Percentiles rank a stretch among this genome's conserved stretches.
These are phyloP conservation scores for Volucella inflata DNA, from an alignment of 2,888 invertebrate genomes.

Conservation along the genomic window DNA sequence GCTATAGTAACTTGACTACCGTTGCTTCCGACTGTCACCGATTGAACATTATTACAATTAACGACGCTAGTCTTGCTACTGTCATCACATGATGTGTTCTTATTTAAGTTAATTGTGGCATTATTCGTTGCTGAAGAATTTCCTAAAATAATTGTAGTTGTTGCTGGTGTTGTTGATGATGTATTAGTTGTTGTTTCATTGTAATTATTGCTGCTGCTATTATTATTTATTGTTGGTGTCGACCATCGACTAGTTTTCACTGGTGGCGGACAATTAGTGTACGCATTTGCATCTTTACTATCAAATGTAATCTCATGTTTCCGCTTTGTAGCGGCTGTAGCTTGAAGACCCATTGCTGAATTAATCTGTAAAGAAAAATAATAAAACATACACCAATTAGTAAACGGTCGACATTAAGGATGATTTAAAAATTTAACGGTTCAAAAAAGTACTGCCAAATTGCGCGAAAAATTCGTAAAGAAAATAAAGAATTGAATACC, in stretches of 20 bases:
- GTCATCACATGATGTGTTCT: slow-evolving; percentile 60
- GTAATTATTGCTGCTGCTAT: slow-evolving; percentile 61
- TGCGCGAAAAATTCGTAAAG: slow-evolving; percentile 28
- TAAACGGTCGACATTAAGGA: neutral
- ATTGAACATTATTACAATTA: slow-evolving; percentile 39
- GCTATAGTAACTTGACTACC: slow-evolving; percentile 80
- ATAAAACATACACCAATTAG: slow-evolving; percentile 47
- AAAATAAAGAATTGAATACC: slow-evolving; percentile 23
- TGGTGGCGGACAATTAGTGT: slow-evolving; percentile 84
- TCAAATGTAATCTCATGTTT: slow-evolving; percentile 86
- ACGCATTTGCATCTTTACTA: slow-evolving; percentile 84
- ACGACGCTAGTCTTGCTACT: slow-evolving; percentile 36
- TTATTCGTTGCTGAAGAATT: slow-evolving; percentile 67
- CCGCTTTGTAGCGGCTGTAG: slow-evolving; percentile 88
- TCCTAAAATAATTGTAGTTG: slow-evolving; percentile 68
- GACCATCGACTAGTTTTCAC: slow-evolving; percentile 86
- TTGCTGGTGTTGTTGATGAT: slow-evolving; percentile 49
- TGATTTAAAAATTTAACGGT: too few species aligned
- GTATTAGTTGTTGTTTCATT: slow-evolving; percentile 50
- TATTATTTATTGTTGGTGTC: slow-evolving; percentile 77
- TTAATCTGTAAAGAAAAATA: slow-evolving; percentile 80
- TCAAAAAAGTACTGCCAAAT: slow-evolving; percentile 62
- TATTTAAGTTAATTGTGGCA: slow-evolving; percentile 44
- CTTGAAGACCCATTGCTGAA: slow-evolving; percentile 91
- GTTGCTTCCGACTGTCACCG: slow-evolving; percentile 76